A percentile compares a stretch with the other conserved stretches of the same genome.
These are phyloP conservation scores for Brienomyrus longianalis DNA, from an alignment of 2,113 vertebrate species.

Conservation along the genomic window DNA sequence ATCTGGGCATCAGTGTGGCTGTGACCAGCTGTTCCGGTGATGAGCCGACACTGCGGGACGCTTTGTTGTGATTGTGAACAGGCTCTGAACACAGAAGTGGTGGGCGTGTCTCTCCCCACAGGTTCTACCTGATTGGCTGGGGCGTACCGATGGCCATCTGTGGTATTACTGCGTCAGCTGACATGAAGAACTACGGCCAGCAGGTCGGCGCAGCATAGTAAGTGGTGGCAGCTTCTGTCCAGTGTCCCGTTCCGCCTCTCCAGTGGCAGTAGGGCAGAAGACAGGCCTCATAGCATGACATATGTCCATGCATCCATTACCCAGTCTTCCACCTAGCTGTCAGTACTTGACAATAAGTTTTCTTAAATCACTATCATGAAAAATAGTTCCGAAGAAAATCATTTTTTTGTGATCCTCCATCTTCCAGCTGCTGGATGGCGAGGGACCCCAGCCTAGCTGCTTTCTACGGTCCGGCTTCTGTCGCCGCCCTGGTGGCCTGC, in stretches of 20 bases:
- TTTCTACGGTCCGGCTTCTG: conserved; percentile 86
- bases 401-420: background rate
- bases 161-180: background rate
- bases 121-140: background rate
- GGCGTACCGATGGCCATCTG: background rate
- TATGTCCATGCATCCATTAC: background rate
- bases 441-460: conserved; percentile 73
- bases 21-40: background rate
- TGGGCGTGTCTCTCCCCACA: background rate
- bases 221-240: background rate
- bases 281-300: background rate
- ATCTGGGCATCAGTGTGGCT: background rate
- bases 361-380: background rate
- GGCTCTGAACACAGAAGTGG: background rate
- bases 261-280: background rate
- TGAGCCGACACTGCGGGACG: background rate
- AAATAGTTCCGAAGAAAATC: background rate
- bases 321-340: background rate
- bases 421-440: conserved; percentile 88
- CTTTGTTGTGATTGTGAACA: background rate
- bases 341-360: background rate
- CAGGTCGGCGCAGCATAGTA: background rate
- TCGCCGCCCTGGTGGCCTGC: conserved; percentile 88
- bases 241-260: background rate
- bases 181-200: background rate